Base-by-base conservation (phyloP, 2,113 vertebrate genomes). In the Crotophaga sulcirostris region DNA sequence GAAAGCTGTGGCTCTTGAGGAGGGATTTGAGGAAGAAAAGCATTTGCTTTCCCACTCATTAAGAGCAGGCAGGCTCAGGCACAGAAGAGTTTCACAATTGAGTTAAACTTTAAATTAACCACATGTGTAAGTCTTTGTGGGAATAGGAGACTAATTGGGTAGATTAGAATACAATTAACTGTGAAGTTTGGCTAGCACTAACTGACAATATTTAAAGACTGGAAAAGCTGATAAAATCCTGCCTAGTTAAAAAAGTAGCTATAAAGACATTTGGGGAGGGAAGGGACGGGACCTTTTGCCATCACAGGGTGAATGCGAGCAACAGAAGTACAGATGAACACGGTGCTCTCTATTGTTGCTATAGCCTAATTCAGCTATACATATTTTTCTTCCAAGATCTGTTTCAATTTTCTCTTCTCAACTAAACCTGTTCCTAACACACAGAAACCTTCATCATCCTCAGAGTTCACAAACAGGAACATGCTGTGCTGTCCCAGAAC, bases 81-180 rank as follows among this genome's bases (percentile, higher is more conserved):
- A 73, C 58, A 78, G 94, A 89, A 93, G 83, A 96, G 83, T 96
- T 97, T 95, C 95, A 90, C 84, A 95, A 54, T 93, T 69, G 69
- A 2, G 1, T 67, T 94, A 93, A 96, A 96, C 76, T 96, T 96
- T 96, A 95, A 96, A 96, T 96, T 96, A 97, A 95, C 85, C 92
- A 94, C 92, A 96, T 96, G 94, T 94, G 94, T 95, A 95, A 96
- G 76, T 84, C 96, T 96, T 90, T 84, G 34, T 93, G 95, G 96
- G 96, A 96, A 96, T 94, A 90, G 36, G 94, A 88, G 95, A 95
- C 80, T 97, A 97, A 95, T 95, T 93, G 96, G 73, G 45, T 78
- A 96, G 83, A 97, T 96, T 97, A 96, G 85, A 95, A 93, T 96
- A 95, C 94, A 96, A 92, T 96, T 97, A 96, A 84, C 90, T 94